Evolutionary conservation across 2,113 vertebrate genomes (phyloP).

Genomic region (Motacilla tschutschensis): DNA sequence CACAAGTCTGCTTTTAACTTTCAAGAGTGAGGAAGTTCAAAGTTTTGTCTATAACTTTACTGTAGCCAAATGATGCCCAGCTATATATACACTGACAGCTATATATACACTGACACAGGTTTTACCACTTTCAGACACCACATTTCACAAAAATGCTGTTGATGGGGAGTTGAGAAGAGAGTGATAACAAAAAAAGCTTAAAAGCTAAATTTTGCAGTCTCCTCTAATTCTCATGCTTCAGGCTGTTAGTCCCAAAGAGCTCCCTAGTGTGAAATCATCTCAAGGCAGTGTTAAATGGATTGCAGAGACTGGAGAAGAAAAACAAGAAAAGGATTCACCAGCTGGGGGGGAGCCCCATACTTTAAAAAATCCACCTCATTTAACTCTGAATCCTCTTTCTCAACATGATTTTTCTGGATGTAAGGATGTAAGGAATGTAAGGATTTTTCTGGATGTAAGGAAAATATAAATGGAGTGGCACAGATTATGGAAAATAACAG

Average conservation of each 20-base stretch:
- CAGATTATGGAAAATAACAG: neutral
- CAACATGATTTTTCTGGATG: neutral
- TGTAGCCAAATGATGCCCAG: neutral
- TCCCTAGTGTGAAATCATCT: conserved; percentile 11
- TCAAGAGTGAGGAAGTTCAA: neutral
- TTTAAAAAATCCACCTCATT: neutral
- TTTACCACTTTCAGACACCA: neutral
- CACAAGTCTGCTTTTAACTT: neutral
- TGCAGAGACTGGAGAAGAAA: neutral
- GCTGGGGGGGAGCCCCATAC: neutral
- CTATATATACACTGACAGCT: neutral
- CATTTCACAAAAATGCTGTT: conserved; percentile 6
- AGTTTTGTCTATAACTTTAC: neutral
- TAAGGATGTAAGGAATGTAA: neutral
- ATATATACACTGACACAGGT: neutral
- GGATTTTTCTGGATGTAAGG: neutral
- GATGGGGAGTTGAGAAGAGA: neutral
- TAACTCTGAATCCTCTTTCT: neutral
- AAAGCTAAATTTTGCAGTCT: conserved; percentile 24
- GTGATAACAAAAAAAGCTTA: neutral
- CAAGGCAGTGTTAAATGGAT: neutral
- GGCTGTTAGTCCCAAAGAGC: neutral
- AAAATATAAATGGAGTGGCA: neutral
- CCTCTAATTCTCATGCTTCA: neutral
- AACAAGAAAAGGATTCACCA: neutral